Base-by-base conservation (phyloP, 2,888 invertebrate genomes). In the Chymomyza procnemis region DNA sequence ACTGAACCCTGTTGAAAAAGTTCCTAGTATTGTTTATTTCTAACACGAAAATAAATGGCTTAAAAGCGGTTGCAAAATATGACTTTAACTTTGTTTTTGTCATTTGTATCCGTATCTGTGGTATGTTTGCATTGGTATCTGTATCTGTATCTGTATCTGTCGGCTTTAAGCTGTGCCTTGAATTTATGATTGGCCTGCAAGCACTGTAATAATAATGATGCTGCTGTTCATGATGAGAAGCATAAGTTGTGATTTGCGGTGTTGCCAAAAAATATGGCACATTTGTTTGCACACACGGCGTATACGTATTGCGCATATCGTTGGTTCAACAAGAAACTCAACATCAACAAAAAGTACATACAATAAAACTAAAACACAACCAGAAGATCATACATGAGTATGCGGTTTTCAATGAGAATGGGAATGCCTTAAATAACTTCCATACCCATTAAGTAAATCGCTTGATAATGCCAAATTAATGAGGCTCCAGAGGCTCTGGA, bases 141-240 rank as follows among this genome's bases (percentile, higher is more conserved):
- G 50, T 52, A 21, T 22, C 50, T 69, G 57, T 57, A 4, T 26
- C 2, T 56, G 22, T 56, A 6, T 30, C 6, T 30, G 6, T 6
- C 30, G 30, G 26, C 9, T n/a, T 4, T 50, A 6, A 50, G 50
- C 50, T 50, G 50, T 19, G 19, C 16, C 16, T 19, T 19, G 50
- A 16, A 50, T 16, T 74, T 67, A 66, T 66, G 74, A 74, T 71
- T 16, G 16, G 19, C 48, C n/a, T 16, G 48, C 48, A 50, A 48
- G 48, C 48, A 50, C 19, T 50, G 4, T 16, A 50, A 50, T 14
- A 18, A 50, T 18, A 12, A 41, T 41, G 34, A 4, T 41, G 34
- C 12, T 12, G 34, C 12, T 41, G 34, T 41, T 41, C 34, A 12
- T 41, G 34, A 41, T 41, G 34, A 41, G 5, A 1, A 26, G 6